A percentile compares a stretch with the other conserved stretches of the same genome.
phyloP scores from a whole-genome alignment of 2,797 vertebrate species.

The Phrynocephalus vlangalii region DNA sequence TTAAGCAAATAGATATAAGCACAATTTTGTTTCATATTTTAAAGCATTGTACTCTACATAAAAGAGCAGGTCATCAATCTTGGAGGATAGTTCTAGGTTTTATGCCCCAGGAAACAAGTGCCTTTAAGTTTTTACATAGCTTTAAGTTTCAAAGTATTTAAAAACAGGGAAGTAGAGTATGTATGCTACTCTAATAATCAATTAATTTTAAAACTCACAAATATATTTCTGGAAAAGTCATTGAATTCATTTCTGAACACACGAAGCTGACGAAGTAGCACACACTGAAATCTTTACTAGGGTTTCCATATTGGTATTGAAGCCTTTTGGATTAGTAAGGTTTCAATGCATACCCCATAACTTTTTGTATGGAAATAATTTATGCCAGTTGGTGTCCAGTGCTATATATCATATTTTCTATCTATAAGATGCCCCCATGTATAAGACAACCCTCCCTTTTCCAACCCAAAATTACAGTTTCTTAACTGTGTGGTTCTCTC shows the following conservation, averaged over 20 bases:
- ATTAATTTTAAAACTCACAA: not conserved
- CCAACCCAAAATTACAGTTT: too few relatives aligned
- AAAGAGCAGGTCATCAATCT: conserved; percentile 8
- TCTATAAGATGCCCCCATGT: too few relatives aligned
- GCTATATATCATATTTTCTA: not conserved
- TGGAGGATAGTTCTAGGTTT: conserved; percentile 1
- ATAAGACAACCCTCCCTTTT: too few relatives aligned
- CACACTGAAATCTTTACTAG: not conserved
- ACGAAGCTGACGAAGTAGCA: not conserved
- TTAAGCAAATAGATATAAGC: conserved; percentile 16
- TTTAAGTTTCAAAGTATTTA: not conserved
- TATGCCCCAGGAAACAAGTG: not conserved
- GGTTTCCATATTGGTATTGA: not conserved
- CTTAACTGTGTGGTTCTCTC: too few relatives aligned
- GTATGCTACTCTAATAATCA: not conserved
- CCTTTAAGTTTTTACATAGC: conserved; percentile 1
- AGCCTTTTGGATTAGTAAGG: conserved; percentile 2
- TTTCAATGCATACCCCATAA: not conserved
- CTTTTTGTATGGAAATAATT: not conserved
- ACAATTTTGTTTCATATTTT: conserved; percentile 6
- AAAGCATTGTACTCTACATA: not conserved
- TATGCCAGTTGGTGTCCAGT: not conserved
- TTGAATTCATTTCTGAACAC: conserved; percentile 13
- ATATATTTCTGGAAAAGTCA: conserved; percentile 15
- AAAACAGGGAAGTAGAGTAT: conserved; percentile 5